A percentile compares a stretch with the other conserved stretches of the same genome.
phyloP scores from a whole-genome alignment of 2,797 vertebrate genomes.

The Sebastes kiyomatsui region DNA sequence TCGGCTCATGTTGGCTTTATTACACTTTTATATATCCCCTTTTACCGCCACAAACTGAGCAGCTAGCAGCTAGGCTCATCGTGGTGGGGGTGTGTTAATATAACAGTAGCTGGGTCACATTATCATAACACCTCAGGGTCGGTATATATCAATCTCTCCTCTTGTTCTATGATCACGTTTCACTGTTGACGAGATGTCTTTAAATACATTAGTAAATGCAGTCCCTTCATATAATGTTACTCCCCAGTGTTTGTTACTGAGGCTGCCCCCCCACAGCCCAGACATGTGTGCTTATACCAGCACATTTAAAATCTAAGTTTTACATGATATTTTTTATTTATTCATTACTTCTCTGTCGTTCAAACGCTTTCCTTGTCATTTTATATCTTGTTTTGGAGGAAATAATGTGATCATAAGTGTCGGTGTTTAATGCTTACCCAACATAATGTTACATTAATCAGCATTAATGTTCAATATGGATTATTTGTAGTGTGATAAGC shows the following conservation, averaged over 20 bases:
- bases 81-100: conserved; percentile 69
- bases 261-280: too few species aligned
- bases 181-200: neutral
- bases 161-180: neutral
- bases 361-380: neutral
- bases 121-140: neutral
- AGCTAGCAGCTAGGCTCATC: conserved; percentile 55
- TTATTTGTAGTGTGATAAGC: neutral
- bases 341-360: too few species aligned
- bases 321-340: too few species aligned
- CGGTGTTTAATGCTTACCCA: neutral
- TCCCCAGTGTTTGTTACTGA: neutral
- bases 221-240: neutral
- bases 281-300: neutral
- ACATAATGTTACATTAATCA: neutral
- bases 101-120: neutral
- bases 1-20: neutral
- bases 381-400: neutral
- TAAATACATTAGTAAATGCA: neutral
- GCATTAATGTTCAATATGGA: neutral
- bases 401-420: neutral
- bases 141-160: neutral
- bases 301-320: too few species aligned
- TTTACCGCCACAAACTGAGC: conserved; percentile 21
- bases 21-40: neutral